These are phyloP conservation scores for Scelioninae gen. 2 DNA, from an alignment of 2,888 invertebrate genomes.

Conservation along the genomic window DNA sequence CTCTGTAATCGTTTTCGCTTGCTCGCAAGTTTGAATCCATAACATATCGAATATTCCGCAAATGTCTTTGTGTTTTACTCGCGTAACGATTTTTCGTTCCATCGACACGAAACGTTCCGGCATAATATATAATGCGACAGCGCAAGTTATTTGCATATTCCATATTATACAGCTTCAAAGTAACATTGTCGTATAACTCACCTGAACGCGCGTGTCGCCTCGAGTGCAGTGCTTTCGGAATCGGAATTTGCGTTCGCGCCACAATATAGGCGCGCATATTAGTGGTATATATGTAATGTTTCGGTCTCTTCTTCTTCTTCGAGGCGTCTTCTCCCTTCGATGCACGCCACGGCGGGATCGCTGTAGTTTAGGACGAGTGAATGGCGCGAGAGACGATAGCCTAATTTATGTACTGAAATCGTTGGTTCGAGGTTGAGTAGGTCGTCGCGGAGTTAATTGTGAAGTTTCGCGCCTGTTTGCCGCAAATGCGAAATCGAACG, in stretches of 20 bases:
- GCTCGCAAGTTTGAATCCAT: conserved; percentile 5
- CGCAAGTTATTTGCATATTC: conserved; percentile 57
- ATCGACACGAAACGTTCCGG: conserved; percentile 53
- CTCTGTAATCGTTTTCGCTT: too few relatives aligned
- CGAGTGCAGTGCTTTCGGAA: conserved; percentile 58
- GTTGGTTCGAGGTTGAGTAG: conserved; percentile 55
- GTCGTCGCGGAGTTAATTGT: conserved; percentile 51
- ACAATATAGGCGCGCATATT: conserved; percentile 56
- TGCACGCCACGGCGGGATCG: conserved; percentile 43
- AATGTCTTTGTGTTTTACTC: conserved; percentile 40
- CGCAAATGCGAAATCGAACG: conserved; percentile 54
- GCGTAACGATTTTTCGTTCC: conserved; percentile 49
- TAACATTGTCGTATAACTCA: conserved; percentile 60
- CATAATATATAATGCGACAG: conserved; percentile 51
- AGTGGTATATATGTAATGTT: conserved; percentile 55
- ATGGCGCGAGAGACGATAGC: conserved; percentile 54
- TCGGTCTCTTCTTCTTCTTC: conserved; percentile 45
- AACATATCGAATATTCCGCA: conserved; percentile 44
- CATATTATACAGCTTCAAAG: conserved; percentile 59
- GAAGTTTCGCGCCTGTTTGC: conserved; percentile 51
- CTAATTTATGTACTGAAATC: conserved; percentile 60
- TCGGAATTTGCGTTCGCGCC: conserved; percentile 53
- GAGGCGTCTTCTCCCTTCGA: conserved; percentile 42
- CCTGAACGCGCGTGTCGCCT: conserved; percentile 54
- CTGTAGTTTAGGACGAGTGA: conserved; percentile 55